These are phyloP conservation scores for Rhyacichthys aspro DNA, from an alignment of 2,797 vertebrate species.

Conservation along the genomic window DNA sequence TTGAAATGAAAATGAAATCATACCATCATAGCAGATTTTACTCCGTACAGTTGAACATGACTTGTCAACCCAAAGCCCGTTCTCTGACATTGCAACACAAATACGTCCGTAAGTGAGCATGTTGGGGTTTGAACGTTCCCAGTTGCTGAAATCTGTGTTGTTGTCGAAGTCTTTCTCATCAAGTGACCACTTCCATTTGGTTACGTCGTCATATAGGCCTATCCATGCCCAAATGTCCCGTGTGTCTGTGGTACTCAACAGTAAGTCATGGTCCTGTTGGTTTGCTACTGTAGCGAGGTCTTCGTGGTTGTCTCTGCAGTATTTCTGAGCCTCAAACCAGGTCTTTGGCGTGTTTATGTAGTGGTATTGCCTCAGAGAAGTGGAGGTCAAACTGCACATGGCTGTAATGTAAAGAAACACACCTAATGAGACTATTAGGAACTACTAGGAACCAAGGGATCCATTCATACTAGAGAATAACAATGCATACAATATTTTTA, in stretches of 20 bases:
- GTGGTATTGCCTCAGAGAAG: slow-evolving; percentile 23
- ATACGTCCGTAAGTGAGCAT: background rate
- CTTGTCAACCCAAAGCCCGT: accelerated
- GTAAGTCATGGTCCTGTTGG: background rate
- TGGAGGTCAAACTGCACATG: slow-evolving; percentile 1
- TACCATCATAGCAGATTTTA: slow-evolving; percentile 40
- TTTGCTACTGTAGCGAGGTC: slow-evolving; percentile 52
- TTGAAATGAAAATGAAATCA: background rate
- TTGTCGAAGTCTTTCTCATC: background rate
- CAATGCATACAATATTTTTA: too few relatives aligned
- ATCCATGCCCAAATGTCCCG: slow-evolving; percentile 32
- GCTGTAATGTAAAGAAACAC: slow-evolving; percentile 18
- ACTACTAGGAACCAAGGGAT: too few relatives aligned
- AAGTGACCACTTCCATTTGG: slow-evolving; percentile 52
- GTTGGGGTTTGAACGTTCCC: accelerated
- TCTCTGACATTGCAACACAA: accelerated
- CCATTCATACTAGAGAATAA: too few relatives aligned
- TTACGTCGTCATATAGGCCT: slow-evolving; percentile 42
- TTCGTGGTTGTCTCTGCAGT: slow-evolving; percentile 51
- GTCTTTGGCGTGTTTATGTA: slow-evolving; percentile 20
- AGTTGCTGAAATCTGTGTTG: slow-evolving; percentile 10
- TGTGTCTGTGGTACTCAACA: background rate
- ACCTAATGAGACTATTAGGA: too few relatives aligned
- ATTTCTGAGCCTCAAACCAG: slow-evolving; percentile 55
- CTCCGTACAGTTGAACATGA: accelerated